Conservation (phyloP, 2,113 vertebrate species). For the Hepsetus odoe region DNA sequence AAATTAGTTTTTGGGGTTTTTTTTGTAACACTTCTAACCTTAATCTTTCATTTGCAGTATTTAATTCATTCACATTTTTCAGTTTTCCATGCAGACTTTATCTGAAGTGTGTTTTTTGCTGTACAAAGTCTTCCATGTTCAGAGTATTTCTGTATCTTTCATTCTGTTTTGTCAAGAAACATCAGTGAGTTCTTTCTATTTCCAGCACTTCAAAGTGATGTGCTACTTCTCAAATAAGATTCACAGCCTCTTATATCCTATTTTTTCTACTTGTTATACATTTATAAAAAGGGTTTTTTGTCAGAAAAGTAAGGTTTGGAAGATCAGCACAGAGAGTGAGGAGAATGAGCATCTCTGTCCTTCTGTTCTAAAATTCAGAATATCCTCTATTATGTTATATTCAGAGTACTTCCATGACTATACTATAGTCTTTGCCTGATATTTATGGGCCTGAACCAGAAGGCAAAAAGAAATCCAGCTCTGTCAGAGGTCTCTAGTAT, state of each 20-base stretch:
- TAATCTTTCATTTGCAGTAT: neutral
- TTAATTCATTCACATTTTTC: no score
- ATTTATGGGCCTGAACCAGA: neutral
- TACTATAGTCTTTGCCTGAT: neutral
- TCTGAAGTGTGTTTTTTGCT: neutral
- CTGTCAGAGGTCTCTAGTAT: constrained; percentile 16
- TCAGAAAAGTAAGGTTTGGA: neutral
- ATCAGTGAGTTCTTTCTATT: neutral
- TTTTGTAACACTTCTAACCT: no score
- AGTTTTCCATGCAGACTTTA: no score
- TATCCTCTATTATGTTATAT: neutral
- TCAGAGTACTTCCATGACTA: neutral
- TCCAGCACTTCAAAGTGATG: neutral
- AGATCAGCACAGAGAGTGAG: neutral
- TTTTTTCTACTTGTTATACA: neutral
- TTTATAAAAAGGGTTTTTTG: neutral
- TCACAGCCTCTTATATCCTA: neutral
- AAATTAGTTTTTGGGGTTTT: no score
- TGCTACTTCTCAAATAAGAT: neutral
- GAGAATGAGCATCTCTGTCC: neutral
- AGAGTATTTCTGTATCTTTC: neutral
- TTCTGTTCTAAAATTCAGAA: neutral
- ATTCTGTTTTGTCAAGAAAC: neutral
- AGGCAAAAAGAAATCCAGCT: neutral
- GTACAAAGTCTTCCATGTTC: neutral